These are phyloP conservation scores for Camponotus fellah DNA, from an alignment of 2,888 invertebrate genomes.

Conservation along the genomic window DNA sequence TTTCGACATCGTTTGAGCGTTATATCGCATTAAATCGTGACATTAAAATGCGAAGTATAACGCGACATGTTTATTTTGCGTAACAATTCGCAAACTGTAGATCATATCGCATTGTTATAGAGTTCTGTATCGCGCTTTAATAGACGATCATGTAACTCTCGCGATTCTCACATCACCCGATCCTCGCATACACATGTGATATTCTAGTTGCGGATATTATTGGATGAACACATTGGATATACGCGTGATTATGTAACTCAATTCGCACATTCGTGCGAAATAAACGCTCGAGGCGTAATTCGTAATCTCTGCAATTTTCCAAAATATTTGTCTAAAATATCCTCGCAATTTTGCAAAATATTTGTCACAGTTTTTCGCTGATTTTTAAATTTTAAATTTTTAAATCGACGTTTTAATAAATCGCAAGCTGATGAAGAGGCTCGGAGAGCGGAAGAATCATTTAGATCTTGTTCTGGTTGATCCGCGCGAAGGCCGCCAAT, in stretches of 20 bases:
- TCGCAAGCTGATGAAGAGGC: not conserved
- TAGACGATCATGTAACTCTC: conserved; percentile 62
- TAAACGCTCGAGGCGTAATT: not conserved
- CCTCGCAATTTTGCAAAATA: not conserved
- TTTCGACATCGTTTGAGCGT: not conserved
- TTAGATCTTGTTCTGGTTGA: conserved; percentile 27
- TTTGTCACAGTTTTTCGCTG: not conserved
- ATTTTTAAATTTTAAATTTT: conserved; percentile 20
- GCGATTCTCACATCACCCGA: conserved; percentile 9
- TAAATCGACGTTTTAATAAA: not conserved
- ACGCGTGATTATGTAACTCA: conserved; percentile 41
- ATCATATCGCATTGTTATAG: conserved; percentile 4
- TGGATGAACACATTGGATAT: not conserved
- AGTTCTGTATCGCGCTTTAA: conserved; percentile 32
- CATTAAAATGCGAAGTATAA: not conserved
- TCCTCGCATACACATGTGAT: not conserved
- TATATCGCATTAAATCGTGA: not conserved
- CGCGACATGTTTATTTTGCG: not conserved
- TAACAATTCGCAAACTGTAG: conserved; percentile 18
- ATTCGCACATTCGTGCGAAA: not conserved
- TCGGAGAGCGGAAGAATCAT: conserved; percentile 26
- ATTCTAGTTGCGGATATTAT: conserved; percentile 37
- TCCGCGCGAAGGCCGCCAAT: conserved; percentile 37
- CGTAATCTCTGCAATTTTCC: not conserved
- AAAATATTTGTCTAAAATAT: not conserved